phyloP scores from a whole-genome alignment of 1,140 invertebrate genomes.

The Diploscapter pachys region DNA sequence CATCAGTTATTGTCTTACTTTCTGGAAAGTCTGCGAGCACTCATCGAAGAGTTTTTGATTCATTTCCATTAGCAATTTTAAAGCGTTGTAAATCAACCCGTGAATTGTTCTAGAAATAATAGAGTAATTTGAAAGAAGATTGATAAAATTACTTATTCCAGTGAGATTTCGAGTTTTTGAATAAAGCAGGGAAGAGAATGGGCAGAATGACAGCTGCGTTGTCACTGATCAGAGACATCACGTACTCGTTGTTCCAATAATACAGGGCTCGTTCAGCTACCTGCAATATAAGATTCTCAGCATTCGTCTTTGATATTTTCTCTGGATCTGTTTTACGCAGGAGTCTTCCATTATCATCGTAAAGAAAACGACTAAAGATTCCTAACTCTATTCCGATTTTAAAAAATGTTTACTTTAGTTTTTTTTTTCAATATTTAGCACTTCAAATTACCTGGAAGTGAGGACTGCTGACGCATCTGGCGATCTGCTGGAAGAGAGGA shows the following conservation, averaged over 20 bases:
- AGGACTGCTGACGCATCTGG: slow-evolving; percentile 91
- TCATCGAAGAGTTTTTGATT: slow-evolving; percentile 97
- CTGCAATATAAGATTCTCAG: slow-evolving; percentile 62
- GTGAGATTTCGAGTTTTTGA: slow-evolving; percentile 92
- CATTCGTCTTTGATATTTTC: too few relatives aligned
- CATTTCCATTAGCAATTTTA: slow-evolving; percentile 99
- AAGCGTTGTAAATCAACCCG: slow-evolving; percentile 94
- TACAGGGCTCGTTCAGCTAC: slow-evolving; percentile 93
- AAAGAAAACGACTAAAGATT: too few relatives aligned
- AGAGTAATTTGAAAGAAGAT: neutral
- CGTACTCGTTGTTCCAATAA: slow-evolving; percentile 99
- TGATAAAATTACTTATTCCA: slow-evolving; percentile 78
- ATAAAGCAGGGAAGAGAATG: slow-evolving; percentile 89
- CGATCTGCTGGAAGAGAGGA: slow-evolving; percentile 85
- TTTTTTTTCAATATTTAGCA: slow-evolving; percentile 78
- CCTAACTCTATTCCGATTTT: too few relatives aligned
- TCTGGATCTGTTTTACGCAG: too few relatives aligned
- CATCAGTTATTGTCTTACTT: neutral
- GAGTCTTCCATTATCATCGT: too few relatives aligned
- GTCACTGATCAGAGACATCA: slow-evolving; percentile 92
- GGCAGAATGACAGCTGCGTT: slow-evolving; percentile 67
- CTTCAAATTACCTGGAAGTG: slow-evolving; percentile 81
- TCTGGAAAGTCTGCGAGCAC: slow-evolving; percentile 65
- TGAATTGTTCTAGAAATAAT: slow-evolving; percentile 77
- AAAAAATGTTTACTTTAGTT: too few relatives aligned